Base-by-base conservation (phyloP, 2,113 vertebrate species). In the Genyomyrus donnyi region DNA sequence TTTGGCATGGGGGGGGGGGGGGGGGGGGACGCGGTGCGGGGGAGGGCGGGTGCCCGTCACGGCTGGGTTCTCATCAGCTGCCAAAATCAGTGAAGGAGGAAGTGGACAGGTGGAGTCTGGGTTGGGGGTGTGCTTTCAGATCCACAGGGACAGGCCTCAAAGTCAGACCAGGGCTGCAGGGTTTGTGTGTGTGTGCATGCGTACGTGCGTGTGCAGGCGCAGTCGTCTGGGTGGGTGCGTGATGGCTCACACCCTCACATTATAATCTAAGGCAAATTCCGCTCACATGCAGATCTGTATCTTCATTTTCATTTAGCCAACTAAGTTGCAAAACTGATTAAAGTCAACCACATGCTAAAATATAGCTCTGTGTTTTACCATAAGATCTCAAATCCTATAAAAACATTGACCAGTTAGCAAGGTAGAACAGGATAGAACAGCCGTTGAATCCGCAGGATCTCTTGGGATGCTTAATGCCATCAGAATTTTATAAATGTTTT, bases 91-190 rank as follows among this genome's bases (percentile, higher is more conserved):
- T 87, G 85, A 53, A 87, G 85, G 85, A 87, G 50, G 85, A 87
- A 87, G 85, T 87, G 85, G 85, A 87, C 85, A 87, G 85, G 85
- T 87, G 85, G 85, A 87, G 85, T 52, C 85, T 87, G 85, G 48
- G 85, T 87, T 87, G 85, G 85, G 85, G 85, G 85, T 35, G 48
- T 52, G 85, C 17, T 87, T 50, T 46, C 24, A 49, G n/a, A 87
- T 35, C 85, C 85, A 13, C 48, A 31, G 85, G 85, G 85, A 87
- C n/a, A 0, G 27, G 48, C 50, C 48, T 87, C 85, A 87, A 87
- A 87, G 85, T 87, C 85, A 87, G 50, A 56, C 35, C 85, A 87
- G 48, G 85, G 49, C 85, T 27, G 49, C 49, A 50, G n/a, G 49
- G 85, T 35, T 27, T 87, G 24, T 50, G 46, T 53, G 85, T 50